A percentile compares a stretch with the other conserved stretches of the same genome.
phyloP scores from a whole-genome alignment of 1,140 invertebrate species.

The Pinna nobilis region DNA sequence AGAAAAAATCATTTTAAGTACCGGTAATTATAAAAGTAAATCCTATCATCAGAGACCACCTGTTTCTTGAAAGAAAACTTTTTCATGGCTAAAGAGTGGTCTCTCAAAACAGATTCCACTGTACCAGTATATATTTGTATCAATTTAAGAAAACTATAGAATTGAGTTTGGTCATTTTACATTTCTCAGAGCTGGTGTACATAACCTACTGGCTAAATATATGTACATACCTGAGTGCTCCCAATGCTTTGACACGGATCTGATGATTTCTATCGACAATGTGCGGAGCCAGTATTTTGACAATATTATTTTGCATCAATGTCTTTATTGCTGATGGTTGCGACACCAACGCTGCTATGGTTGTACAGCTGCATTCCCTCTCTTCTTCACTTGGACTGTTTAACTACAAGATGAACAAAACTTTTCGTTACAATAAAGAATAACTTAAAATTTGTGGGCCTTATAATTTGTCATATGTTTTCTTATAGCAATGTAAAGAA shows the following conservation, averaged over 20 bases:
- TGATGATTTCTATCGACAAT: slow-evolving; percentile 49
- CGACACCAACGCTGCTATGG: slow-evolving; percentile 47
- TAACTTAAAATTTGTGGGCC: neutral
- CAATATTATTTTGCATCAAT: slow-evolving; percentile 45
- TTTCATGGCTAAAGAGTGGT: no score
- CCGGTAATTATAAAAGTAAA: no score
- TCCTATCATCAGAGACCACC: no score
- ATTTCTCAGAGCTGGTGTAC: no score
- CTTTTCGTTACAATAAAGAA: neutral
- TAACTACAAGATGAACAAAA: slow-evolving; percentile 40
- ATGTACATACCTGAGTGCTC: slow-evolving; percentile 49
- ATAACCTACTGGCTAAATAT: no score
- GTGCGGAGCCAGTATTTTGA: slow-evolving; percentile 46
- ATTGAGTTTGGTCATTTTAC: no score
- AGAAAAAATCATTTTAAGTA: no score
- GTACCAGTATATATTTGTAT: no score
- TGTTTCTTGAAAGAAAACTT: no score
- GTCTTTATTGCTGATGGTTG: slow-evolving; percentile 41
- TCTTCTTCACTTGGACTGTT: slow-evolving; percentile 43
- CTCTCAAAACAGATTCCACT: no score
- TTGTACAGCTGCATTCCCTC: slow-evolving; percentile 50
- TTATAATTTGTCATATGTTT: neutral
- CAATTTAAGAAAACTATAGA: no score
- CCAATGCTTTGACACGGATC: slow-evolving; percentile 44
- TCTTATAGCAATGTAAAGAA: neutral